A percentile compares a stretch with the other conserved stretches of the same genome.
phyloP scores from a whole-genome alignment of 2,113 vertebrate genomes.

The Felis chaus region DNA sequence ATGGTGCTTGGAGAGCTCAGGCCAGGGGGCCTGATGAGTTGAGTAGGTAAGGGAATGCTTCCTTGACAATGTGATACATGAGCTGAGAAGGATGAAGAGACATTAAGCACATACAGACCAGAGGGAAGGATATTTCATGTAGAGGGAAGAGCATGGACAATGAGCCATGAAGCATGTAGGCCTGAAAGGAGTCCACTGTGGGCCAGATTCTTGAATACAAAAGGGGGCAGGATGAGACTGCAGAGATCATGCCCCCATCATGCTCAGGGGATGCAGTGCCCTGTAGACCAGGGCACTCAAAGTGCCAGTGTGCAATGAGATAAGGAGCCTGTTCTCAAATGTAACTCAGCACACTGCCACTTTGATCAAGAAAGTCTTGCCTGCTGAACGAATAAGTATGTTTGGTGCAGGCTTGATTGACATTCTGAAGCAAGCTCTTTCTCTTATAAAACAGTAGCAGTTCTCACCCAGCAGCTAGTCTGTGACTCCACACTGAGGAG shows the following conservation, averaged over 20 bases:
- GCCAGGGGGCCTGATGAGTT: not conserved
- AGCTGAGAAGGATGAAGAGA: not conserved
- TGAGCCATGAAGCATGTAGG: not conserved
- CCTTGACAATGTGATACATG: not conserved
- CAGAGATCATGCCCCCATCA: not conserved
- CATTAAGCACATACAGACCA: not conserved
- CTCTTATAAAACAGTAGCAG: not conserved
- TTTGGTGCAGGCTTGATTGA: not conserved
- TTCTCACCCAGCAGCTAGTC: not conserved
- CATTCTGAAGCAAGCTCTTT: not conserved
- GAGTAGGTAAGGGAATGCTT: not conserved
- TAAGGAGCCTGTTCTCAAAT: not conserved
- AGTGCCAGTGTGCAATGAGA: not conserved
- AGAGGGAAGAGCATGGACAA: not conserved
- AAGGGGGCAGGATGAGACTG: not conserved
- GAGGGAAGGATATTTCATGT: not conserved
- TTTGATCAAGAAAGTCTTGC: not conserved
- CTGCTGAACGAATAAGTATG: not conserved
- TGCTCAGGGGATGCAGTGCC: not conserved
- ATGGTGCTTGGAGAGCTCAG: not conserved
- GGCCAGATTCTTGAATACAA: not conserved
- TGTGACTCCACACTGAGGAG: not conserved
- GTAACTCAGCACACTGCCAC: not conserved
- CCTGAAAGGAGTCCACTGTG: not conserved
- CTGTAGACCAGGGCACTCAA: not conserved